A percentile compares a stretch with the other conserved stretches of the same genome.
Evolutionary conservation across 2,113 vertebrate genomes (phyloP).

Genomic region (Phyllostomus discolor): DNA sequence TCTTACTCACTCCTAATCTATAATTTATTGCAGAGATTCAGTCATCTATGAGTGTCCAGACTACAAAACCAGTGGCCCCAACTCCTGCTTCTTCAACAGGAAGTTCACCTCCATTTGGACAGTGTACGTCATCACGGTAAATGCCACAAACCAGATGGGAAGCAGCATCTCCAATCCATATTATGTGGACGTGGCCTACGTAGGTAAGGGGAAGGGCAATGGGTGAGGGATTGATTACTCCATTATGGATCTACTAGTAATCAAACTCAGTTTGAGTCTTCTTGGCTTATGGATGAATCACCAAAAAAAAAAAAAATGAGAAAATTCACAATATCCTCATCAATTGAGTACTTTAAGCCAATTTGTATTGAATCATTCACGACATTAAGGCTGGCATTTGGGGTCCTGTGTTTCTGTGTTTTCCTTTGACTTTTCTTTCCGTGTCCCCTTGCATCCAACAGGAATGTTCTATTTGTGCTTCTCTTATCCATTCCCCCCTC

Average conservation of each 20-base stretch:
- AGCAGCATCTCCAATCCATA: slow-evolving; percentile 84
- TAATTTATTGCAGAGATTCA: slow-evolving; percentile 81
- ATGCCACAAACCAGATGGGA: slow-evolving; percentile 88
- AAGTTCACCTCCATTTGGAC: slow-evolving; percentile 89
- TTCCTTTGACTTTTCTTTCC: neutral
- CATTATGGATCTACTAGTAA: neutral
- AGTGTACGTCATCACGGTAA: slow-evolving; percentile 89
- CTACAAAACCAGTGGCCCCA: slow-evolving; percentile 88
- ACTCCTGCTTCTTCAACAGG: slow-evolving; percentile 95
- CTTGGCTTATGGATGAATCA: neutral
- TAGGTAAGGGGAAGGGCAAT: slow-evolving; percentile 82
- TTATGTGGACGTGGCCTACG: slow-evolving; percentile 88
- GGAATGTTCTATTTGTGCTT: neutral
- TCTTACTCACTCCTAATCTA: slow-evolving; percentile 6
- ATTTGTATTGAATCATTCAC: neutral
- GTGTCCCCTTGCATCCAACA: neutral
- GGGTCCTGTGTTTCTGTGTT: neutral
- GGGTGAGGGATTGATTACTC: neutral
- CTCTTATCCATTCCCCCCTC: neutral
- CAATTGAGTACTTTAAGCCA: neutral
- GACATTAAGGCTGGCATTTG: neutral
- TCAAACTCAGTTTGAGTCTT: neutral
- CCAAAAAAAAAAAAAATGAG: neutral
- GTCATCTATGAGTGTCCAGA: slow-evolving; percentile 88
- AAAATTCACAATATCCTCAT: neutral